Conservation (phyloP, 92 coral and sea anemone genomes). For the Galaxea fascicularis region DNA sequence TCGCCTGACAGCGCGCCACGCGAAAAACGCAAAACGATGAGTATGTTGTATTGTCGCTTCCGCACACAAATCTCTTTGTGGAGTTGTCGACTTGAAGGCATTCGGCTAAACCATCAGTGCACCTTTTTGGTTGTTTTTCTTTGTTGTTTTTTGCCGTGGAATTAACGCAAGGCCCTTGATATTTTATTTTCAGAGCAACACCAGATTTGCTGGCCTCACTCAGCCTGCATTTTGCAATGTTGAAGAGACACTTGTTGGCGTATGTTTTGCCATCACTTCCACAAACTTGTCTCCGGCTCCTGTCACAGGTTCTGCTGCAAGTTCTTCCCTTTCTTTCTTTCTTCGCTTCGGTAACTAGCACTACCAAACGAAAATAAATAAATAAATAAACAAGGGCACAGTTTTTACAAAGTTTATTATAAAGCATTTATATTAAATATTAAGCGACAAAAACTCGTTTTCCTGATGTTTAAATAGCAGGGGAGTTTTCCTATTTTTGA, state of each 20-base stretch:
- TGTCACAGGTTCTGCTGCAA: constrained; percentile 35
- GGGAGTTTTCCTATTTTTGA: no score
- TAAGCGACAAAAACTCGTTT: no score
- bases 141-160: constrained; percentile 21
- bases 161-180: constrained; percentile 72
- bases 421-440: no score
- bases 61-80: constrained; percentile 81
- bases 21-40: constrained; percentile 82
- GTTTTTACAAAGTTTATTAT: no score
- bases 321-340: constrained; percentile 20
- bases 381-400: background rate
- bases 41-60: constrained; percentile 83
- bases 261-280: constrained; percentile 81
- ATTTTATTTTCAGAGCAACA: constrained; percentile 27
- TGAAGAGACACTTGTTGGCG: constrained; percentile 67
- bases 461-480: no score
- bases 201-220: constrained; percentile 58
- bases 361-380: background rate
- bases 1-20: constrained; percentile 82
- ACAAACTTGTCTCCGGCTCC: constrained; percentile 55
- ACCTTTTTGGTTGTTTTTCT: constrained; percentile 33
- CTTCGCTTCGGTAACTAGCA: constrained; percentile 44
- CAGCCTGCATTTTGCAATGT: constrained; percentile 78
- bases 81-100: constrained; percentile 61
- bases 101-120: constrained; percentile 44